Percentiles rank a stretch among this genome's conserved stretches.
phyloP scores from a whole-genome alignment of 2,888 invertebrate genomes.

The Caenorhabditis afra region DNA sequence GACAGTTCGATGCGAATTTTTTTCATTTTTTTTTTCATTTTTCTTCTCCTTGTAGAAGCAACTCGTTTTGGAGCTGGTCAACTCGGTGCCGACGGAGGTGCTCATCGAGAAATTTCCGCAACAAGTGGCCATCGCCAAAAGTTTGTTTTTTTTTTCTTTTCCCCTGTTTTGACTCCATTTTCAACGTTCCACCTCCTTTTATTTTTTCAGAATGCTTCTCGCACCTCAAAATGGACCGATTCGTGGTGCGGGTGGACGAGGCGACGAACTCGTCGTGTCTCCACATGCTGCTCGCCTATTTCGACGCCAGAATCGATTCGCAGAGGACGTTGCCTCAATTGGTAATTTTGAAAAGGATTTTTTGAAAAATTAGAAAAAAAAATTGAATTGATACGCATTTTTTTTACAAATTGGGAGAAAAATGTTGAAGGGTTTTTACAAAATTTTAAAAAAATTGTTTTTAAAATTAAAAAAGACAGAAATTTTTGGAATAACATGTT shows the following conservation, averaged over 20 bases:
- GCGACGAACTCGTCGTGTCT: slow-evolving; percentile 56
- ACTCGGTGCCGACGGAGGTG: slow-evolving; percentile 24
- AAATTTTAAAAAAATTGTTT: too few relatives aligned
- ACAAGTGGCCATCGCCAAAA: slow-evolving; percentile 29
- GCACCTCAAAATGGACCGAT: slow-evolving; percentile 48
- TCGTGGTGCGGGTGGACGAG: slow-evolving; percentile 42
- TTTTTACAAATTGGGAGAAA: not conserved
- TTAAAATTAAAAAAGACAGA: too few relatives aligned
- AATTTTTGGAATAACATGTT: too few relatives aligned
- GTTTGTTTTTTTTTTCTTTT: slow-evolving; percentile 17
- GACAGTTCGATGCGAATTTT: too few relatives aligned
- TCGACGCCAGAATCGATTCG: slow-evolving; percentile 57
- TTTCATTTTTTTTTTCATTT: too few relatives aligned
- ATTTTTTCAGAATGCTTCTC: slow-evolving; percentile 61
- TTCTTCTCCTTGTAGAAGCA: slow-evolving; percentile 37
- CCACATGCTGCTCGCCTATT: slow-evolving; percentile 57
- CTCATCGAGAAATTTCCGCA: slow-evolving; percentile 41
- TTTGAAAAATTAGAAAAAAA: slow-evolving; percentile 6
- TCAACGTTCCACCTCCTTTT: too few relatives aligned
- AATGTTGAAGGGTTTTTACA: too few relatives aligned
- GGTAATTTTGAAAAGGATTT: slow-evolving; percentile 7
- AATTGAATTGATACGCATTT: not conserved
- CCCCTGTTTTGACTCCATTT: too few relatives aligned
- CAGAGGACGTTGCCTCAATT: slow-evolving; percentile 17
- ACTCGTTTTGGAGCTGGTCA: slow-evolving; percentile 26